Evolutionary conservation across 2,888 invertebrate species (phyloP).

Genomic region (Diadegma fenestrale): DNA sequence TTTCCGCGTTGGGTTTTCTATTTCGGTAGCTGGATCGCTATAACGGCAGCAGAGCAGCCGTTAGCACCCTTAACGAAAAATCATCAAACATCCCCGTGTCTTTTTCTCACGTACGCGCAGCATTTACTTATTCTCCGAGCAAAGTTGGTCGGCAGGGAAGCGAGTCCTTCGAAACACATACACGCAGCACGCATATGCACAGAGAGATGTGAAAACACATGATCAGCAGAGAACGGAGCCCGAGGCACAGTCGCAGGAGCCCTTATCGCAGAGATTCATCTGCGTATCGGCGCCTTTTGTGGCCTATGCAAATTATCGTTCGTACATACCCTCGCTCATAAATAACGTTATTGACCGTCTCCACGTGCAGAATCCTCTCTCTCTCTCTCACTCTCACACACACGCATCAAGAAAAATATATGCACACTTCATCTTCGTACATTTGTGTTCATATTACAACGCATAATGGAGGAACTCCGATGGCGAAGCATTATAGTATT

Average conservation of each 20-base stretch:
- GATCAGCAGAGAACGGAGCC: conserved; percentile 32
- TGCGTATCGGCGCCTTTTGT: conserved; percentile 81
- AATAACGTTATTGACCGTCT: conserved; percentile 80
- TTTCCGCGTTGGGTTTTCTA: conserved; percentile 29
- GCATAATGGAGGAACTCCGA: conserved; percentile 57
- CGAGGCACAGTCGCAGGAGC: conserved; percentile 69
- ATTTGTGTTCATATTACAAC: conserved; percentile 65
- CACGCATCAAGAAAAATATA: conserved; percentile 27
- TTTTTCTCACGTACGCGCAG: conserved; percentile 15
- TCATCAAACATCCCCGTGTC: conserved; percentile 40
- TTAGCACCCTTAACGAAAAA: conserved; percentile 57
- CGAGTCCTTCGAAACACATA: conserved; percentile 42
- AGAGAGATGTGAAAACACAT: not conserved
- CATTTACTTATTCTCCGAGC: conserved; percentile 24
- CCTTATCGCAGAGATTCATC: conserved; percentile 80
- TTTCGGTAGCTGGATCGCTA: conserved; percentile 61
- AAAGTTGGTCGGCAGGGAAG: conserved; percentile 31
- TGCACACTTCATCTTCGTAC: conserved; percentile 44
- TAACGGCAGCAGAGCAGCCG: conserved; percentile 8
- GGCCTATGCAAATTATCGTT: conserved; percentile 81
- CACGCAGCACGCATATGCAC: conserved; percentile 21
- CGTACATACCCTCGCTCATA: conserved; percentile 74
- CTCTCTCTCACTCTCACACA: conserved; percentile 22
- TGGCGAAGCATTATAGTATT: conserved; percentile 63
- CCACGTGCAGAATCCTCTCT: conserved; percentile 56